These are phyloP conservation scores for Torymus tubicola DNA, from an alignment of 2,888 invertebrate species.

Conservation along the genomic window DNA sequence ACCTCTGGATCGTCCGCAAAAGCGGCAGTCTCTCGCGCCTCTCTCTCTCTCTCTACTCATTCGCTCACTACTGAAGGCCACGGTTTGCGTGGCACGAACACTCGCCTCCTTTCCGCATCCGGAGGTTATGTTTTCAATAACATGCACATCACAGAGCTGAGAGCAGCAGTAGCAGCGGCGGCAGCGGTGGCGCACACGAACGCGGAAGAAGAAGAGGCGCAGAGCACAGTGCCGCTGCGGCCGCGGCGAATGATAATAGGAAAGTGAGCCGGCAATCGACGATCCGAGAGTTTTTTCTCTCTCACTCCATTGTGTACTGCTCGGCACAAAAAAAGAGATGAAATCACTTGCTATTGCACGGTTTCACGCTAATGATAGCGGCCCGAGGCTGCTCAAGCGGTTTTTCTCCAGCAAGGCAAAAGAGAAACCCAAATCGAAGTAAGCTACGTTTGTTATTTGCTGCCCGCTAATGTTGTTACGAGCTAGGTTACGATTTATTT, in stretches of 20 bases:
- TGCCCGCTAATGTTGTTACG: background rate
- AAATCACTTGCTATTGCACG: slow-evolving; percentile 41
- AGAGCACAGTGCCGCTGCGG: no score
- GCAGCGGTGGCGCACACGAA: no score
- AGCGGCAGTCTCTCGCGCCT: background rate
- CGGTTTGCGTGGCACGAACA: slow-evolving; percentile 48
- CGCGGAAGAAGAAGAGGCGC: no score
- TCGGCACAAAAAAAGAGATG: slow-evolving; percentile 27
- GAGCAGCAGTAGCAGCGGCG: background rate
- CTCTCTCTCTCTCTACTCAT: background rate
- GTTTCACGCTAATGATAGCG: slow-evolving; percentile 22
- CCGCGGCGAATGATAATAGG: no score
- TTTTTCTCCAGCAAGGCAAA: slow-evolving; percentile 39
- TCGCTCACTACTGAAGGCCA: slow-evolving; percentile 23
- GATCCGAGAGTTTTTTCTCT: no score
- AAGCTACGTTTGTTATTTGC: slow-evolving; percentile 10
- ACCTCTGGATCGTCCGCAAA: background rate
- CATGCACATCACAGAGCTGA: background rate
- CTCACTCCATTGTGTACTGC: background rate
- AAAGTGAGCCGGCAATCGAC: no score
- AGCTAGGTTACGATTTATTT: slow-evolving; percentile 34
- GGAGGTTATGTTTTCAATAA: slow-evolving; percentile 55
- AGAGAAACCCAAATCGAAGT: slow-evolving; percentile 40
- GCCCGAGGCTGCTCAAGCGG: slow-evolving; percentile 24
- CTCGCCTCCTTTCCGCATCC: slow-evolving; percentile 19